Conservation (phyloP, 2,888 invertebrate species). For the Chromoteleia sp. region DNA sequence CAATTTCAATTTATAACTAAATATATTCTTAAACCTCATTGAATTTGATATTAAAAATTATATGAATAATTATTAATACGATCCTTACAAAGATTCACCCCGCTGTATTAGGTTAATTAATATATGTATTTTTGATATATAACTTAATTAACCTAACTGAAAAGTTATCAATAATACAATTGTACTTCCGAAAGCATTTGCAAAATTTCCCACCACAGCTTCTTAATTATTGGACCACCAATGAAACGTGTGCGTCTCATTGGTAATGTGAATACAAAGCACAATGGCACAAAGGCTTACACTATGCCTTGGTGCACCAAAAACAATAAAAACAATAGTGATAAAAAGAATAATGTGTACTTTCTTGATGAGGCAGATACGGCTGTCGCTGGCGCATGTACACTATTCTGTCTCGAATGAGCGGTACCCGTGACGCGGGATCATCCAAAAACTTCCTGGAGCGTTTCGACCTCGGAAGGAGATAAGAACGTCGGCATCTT, state of each 20-base stretch:
- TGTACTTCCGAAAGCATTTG: not conserved
- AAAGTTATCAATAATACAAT: too few relatives aligned
- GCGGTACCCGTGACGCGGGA: conserved; percentile 71
- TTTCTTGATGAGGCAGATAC: conserved; percentile 69
- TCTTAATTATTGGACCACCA: conserved; percentile 54
- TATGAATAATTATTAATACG: too few relatives aligned
- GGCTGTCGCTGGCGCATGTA: conserved; percentile 68
- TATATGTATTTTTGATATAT: too few relatives aligned
- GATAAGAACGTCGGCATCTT: conserved; percentile 82
- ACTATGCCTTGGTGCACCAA: conserved; percentile 48
- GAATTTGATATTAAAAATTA: too few relatives aligned
- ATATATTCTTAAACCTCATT: too few relatives aligned
- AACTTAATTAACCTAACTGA: too few relatives aligned
- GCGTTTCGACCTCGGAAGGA: conserved; percentile 81
- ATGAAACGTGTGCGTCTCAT: conserved; percentile 44
- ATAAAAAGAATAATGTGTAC: conserved; percentile 68
- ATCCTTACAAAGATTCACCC: too few relatives aligned
- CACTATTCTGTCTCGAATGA: conserved; percentile 63
- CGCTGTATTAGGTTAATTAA: too few relatives aligned
- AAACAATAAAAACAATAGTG: conserved; percentile 66
- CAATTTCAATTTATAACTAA: too few relatives aligned
- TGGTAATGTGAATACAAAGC: conserved; percentile 62
- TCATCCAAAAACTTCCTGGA: conserved; percentile 79
- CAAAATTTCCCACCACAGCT: conserved; percentile 21
- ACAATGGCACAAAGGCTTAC: conserved; percentile 66